phyloP scores from a whole-genome alignment of 2,797 vertebrate species.

The Sphaeramia orbicularis region DNA sequence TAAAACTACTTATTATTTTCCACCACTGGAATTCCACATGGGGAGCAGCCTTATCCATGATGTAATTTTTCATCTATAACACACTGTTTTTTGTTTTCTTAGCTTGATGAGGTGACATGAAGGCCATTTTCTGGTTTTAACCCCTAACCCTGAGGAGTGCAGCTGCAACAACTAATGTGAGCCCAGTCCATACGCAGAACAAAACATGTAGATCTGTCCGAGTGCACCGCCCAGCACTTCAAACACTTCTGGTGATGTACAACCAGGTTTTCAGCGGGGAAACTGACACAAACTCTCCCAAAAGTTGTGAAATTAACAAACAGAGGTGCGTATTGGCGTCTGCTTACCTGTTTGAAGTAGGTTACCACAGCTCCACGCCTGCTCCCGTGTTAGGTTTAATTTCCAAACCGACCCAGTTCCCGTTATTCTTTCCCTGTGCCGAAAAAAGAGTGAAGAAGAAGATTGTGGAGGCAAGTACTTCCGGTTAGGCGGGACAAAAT shows the following conservation, averaged over 20 bases:
- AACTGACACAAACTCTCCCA: slow-evolving; percentile 23
- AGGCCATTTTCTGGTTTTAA: too few relatives aligned
- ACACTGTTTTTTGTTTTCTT: neutral
- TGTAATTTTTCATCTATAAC: too few relatives aligned
- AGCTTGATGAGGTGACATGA: neutral
- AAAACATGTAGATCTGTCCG: slow-evolving; percentile 34
- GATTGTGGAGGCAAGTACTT: rapidly evolving
- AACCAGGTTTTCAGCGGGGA: slow-evolving; percentile 15
- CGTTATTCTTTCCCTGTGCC: slow-evolving; percentile 61
- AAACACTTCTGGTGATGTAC: slow-evolving; percentile 58
- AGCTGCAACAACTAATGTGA: slow-evolving; percentile 22
- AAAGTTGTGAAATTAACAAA: slow-evolving; percentile 6
- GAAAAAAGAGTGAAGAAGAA: slow-evolving; percentile 21
- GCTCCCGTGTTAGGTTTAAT: slow-evolving; percentile 25
- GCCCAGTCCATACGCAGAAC: slow-evolving; percentile 7
- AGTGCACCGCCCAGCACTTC: slow-evolving; percentile 59
- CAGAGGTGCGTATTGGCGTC: rapidly evolving
- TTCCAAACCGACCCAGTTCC: slow-evolving; percentile 49
- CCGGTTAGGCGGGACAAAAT: slow-evolving; percentile 50
- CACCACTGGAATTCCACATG: too few relatives aligned
- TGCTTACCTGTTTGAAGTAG: slow-evolving; percentile 41
- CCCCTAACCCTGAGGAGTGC: neutral
- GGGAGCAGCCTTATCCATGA: neutral
- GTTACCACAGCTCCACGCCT: neutral
- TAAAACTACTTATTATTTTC: too few relatives aligned